phyloP scores from a whole-genome alignment of 1,140 invertebrate genomes.

The Drosophila nigromelanica region DNA sequence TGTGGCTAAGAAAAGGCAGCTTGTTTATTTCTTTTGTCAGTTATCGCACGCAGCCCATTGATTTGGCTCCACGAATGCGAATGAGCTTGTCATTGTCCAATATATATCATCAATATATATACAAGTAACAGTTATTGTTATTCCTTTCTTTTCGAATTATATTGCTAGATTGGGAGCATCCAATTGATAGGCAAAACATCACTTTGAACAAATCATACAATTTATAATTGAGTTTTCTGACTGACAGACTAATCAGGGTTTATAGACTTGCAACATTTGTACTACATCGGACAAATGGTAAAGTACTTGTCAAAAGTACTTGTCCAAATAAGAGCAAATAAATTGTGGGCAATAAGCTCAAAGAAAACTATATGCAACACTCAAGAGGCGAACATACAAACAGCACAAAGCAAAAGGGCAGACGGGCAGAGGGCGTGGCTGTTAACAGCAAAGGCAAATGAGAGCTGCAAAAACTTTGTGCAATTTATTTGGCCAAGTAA shows the following conservation, averaged over 20 bases:
- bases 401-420: slow-evolving; percentile 41
- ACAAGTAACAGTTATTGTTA: not conserved
- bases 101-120: not conserved
- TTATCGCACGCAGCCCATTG: slow-evolving; percentile 30
- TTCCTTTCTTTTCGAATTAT: slow-evolving; percentile 20
- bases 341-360: slow-evolving; percentile 67
- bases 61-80: slow-evolving; percentile 1
- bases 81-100: slow-evolving; percentile 21
- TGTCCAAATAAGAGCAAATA: slow-evolving; percentile 49
- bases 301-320: slow-evolving; percentile 2
- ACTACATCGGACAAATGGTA: not conserved
- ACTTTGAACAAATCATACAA: slow-evolving; percentile 41
- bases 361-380: slow-evolving; percentile 16
- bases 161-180: not conserved
- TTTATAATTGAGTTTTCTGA: slow-evolving; percentile 10
- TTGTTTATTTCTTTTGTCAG: slow-evolving; percentile 75
- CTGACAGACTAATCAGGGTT: not conserved
- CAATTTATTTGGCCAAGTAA: slow-evolving; percentile 82
- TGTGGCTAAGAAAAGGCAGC: slow-evolving; percentile 38
- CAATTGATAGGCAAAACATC: slow-evolving; percentile 62
- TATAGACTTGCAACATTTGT: not conserved
- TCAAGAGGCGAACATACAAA: slow-evolving; percentile 25
- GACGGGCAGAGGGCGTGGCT: not conserved
- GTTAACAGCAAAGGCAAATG: slow-evolving; percentile 38
- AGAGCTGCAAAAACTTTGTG: slow-evolving; percentile 67